A percentile compares a stretch with the other conserved stretches of the same genome.
phyloP scores from a whole-genome alignment of 2,888 invertebrate species.

The Leptinotarsa peninsularis region DNA sequence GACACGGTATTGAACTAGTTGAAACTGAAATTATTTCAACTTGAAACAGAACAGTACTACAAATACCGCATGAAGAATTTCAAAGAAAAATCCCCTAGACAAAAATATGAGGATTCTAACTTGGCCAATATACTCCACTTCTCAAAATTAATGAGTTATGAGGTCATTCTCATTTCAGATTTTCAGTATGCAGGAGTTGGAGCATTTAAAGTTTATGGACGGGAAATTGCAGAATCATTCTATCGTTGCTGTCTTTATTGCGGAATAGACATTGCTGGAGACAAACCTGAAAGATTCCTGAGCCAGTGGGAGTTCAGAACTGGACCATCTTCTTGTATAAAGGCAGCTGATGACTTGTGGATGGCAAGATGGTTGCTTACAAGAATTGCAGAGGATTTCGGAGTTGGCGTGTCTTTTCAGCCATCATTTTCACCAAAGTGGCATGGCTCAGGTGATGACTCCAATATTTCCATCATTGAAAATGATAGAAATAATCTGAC shows the following conservation, averaged over 20 bases:
- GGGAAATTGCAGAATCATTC: slow-evolving; percentile 87
- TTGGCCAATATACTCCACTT: no score
- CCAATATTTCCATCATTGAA: no score
- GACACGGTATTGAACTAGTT: no score
- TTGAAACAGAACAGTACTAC: no score
- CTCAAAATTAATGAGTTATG: no score
- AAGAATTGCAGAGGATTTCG: slow-evolving; percentile 73
- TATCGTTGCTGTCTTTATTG: slow-evolving; percentile 82
- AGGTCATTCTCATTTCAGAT: slow-evolving; percentile 62
- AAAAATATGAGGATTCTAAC: no score
- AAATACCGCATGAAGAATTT: no score
- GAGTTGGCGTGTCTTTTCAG: slow-evolving; percentile 70
- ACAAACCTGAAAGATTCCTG: slow-evolving; percentile 87
- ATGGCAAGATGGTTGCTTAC: slow-evolving; percentile 71
- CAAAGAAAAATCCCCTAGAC: no score
- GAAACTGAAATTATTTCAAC: no score
- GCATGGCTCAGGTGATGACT: slow-evolving; percentile 71
- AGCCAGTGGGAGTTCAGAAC: slow-evolving; percentile 79
- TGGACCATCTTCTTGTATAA: slow-evolving; percentile 74
- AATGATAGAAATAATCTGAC: no score
- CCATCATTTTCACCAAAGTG: slow-evolving; percentile 69
- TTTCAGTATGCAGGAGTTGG: slow-evolving; percentile 88
- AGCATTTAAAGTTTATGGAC: slow-evolving; percentile 79
- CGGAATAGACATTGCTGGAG: slow-evolving; percentile 81
- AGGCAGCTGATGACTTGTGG: slow-evolving; percentile 74